Conservation (phyloP, 1,140 invertebrate species). For the Cydia splendana region DNA sequence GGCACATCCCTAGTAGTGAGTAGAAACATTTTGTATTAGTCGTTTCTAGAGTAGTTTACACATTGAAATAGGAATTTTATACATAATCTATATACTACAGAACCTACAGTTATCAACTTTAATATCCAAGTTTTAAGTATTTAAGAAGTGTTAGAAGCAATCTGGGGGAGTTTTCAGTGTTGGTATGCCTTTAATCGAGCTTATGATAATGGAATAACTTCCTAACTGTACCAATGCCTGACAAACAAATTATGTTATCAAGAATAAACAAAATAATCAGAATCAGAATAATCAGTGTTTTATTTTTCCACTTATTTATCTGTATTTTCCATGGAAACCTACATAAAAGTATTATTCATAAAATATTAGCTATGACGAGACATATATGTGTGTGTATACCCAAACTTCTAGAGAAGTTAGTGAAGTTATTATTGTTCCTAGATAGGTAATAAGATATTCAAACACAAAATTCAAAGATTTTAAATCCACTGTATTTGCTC, state of each 20-base stretch:
- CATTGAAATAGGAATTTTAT: slow-evolving; percentile 20
- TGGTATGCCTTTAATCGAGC: slow-evolving; percentile 51
- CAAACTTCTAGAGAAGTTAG: no score
- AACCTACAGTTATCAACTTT: background rate
- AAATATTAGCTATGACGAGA: background rate
- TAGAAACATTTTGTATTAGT: slow-evolving; percentile 3
- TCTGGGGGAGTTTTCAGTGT: slow-evolving; percentile 38
- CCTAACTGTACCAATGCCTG: slow-evolving; percentile 14
- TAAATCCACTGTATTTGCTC: slow-evolving; percentile 63
- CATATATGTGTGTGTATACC: background rate
- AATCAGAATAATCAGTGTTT: background rate
- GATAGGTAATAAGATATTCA: slow-evolving; percentile 39
- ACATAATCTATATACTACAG: slow-evolving; percentile 10
- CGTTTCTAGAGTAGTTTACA: slow-evolving; percentile 5
- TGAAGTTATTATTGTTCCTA: background rate
- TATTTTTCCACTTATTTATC: background rate
- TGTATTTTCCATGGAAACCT: background rate
- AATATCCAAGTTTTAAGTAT: background rate
- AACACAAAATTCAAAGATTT: slow-evolving; percentile 46
- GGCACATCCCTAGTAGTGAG: background rate
- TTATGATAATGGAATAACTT: slow-evolving; percentile 40
- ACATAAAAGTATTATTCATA: background rate
- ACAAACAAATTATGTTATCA: slow-evolving; percentile 30
- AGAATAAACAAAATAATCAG: slow-evolving; percentile 27
- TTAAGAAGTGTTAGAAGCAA: slow-evolving; percentile 15